Evolutionary conservation across 2,888 invertebrate genomes (phyloP), one percentile per base, ranked within the genome.

Genomic region (Apeira syringaria): DNA sequence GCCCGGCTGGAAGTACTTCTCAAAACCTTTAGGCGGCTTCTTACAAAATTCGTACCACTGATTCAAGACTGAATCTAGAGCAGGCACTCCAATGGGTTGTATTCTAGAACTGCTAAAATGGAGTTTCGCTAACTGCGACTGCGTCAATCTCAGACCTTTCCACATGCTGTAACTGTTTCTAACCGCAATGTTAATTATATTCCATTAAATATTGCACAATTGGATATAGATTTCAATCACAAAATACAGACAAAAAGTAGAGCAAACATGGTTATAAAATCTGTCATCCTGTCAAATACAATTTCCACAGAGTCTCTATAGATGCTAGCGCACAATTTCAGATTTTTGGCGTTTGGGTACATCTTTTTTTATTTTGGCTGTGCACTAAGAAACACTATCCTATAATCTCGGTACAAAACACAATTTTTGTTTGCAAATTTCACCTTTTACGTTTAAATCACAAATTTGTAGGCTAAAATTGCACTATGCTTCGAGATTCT

Each of bases 21-120:
- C 98, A 79, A 98, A 98, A 0, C 98, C 98, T 82, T 97, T 97
- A 0, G 98, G 98, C 7, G 96, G 94, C 65, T 95, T 94, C 61
- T 95, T 93, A 68, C 95, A 94, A 59, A 96, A 87, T 53, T 87
- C 83, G 47, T 83, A 85, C 90, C 91, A 95, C 62, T 94, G 91
- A 63, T 92, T 91, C 74, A 92, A 77, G 55, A 93, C 87, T 58
- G 89, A 87, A 80, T 92, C 90, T 64, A 93, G 56, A 53, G 87
- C 91, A 59, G 90, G 91, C 53, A 89, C 84, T 59, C 92, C 92
- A 58, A 81, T 59, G 39, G 81, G 71, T 49, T 84, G 81, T 50
- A 84, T 64, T 78, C 83, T 86, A 46, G 78, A 70, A 55, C 80
- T 79, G 68, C 74, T 86, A 57, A 85, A 82, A 65, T 87, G 79